Percentiles rank a stretch among this genome's conserved stretches.
phyloP scores from a whole-genome alignment of 2,888 invertebrate genomes.

The Protophormia terraenovae region DNA sequence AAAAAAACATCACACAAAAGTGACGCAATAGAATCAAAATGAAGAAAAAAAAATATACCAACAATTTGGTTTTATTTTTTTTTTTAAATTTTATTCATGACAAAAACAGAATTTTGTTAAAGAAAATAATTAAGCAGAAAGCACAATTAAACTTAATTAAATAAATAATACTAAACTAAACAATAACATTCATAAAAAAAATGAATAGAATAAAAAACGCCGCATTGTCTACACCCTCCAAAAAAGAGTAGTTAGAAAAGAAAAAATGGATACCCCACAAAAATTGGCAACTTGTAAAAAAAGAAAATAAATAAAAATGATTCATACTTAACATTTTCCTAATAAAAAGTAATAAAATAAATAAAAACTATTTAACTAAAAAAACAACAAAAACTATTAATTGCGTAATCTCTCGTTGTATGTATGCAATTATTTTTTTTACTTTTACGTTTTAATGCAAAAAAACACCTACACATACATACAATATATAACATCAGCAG shows the following conservation, averaged over 20 bases:
- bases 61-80: not conserved
- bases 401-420: conserved; percentile 41
- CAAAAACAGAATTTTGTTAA: not conserved
- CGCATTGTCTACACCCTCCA: conserved; percentile 3
- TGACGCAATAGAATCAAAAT: conserved; percentile 17
- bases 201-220: conserved; percentile 7
- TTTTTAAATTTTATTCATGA: not conserved
- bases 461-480: not conserved
- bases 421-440: conserved; percentile 23
- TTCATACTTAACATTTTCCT: not conserved
- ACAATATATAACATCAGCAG: not conserved
- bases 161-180: not conserved
- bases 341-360: not conserved
- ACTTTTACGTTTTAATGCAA: conserved; percentile 7
- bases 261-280: not conserved
- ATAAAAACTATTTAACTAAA: not conserved
- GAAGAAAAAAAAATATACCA: not conserved
- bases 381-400: not conserved
- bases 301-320: not conserved
- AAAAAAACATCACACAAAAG: conserved; percentile 3
- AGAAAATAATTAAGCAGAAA: not conserved
- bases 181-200: not conserved
- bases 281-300: conserved; percentile 4
- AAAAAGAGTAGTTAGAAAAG: not conserved
- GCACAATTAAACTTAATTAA: not conserved